These are phyloP conservation scores for Hippolais icterina DNA, from an alignment of 2,113 vertebrate species.

Conservation along the genomic window DNA sequence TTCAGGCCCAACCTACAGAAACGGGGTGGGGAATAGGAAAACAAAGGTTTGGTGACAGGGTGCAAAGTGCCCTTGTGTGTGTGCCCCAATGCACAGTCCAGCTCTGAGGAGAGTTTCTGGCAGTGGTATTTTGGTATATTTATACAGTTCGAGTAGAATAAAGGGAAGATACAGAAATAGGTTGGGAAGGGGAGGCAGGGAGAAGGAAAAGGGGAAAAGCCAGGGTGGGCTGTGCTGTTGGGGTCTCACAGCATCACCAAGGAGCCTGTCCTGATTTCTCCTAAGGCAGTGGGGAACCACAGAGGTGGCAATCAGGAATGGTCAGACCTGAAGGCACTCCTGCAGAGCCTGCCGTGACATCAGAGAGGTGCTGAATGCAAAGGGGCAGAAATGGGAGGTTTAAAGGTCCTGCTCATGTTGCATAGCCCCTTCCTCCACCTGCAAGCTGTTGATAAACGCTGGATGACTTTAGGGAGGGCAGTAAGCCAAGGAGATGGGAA, in stretches of 20 bases:
- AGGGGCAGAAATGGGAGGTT: not conserved
- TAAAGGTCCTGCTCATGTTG: not conserved
- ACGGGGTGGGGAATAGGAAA: not conserved
- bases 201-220: not conserved
- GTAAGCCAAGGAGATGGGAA: not conserved
- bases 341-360: not conserved
- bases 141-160: not conserved
- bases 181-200: not conserved
- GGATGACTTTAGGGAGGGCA: not conserved
- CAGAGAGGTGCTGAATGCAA: not conserved
- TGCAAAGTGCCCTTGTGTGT: accelerated
- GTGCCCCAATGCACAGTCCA: not conserved
- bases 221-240: not conserved
- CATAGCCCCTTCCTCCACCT: not conserved
- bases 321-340: not conserved
- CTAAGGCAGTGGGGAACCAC: not conserved
- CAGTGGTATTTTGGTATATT: not conserved
- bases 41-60: not conserved
- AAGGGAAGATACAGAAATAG: not conserved
- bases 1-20: not conserved
- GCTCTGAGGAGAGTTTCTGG: not conserved
- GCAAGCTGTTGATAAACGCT: not conserved
- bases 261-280: not conserved
- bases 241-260: not conserved
- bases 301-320: not conserved